Percentiles rank a stretch among this genome's conserved stretches.
Conservation (phyloP, 2,113 vertebrate genomes). For the Canis aureus region DNA sequence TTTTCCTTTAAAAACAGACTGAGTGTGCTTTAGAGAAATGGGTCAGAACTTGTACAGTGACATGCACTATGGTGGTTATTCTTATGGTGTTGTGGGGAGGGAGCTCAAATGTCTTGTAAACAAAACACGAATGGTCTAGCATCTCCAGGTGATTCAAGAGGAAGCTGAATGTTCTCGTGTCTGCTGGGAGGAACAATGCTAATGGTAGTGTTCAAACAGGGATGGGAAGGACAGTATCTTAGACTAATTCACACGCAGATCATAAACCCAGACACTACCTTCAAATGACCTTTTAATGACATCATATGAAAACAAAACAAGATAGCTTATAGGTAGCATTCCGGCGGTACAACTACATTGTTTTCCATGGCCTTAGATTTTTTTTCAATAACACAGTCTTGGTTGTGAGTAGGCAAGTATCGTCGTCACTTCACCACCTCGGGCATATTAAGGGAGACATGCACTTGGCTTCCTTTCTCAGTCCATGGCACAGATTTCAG, state of each 20-base stretch:
- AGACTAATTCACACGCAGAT: not conserved
- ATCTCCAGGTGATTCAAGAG: not conserved
- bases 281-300: not conserved
- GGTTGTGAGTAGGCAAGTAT: not conserved
- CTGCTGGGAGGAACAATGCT: not conserved
- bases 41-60: not conserved
- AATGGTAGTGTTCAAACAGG: not conserved
- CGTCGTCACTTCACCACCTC: not conserved
- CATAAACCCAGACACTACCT: not conserved
- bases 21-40: not conserved
- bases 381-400: not conserved
- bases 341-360: not conserved
- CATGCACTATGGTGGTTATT: not conserved
- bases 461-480: not conserved
- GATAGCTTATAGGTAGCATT: not conserved
- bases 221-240: not conserved
- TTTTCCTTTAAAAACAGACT: not conserved
- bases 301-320: conserved; percentile 34
- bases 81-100: not conserved
- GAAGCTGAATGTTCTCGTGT: not conserved
- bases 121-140: not conserved
- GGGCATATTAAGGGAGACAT: not conserved
- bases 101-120: not conserved
- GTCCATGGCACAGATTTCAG: not conserved
- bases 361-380: not conserved